These are phyloP conservation scores for Dione vanillae DNA, from an alignment of 2,888 invertebrate genomes.

Conservation along the genomic window DNA sequence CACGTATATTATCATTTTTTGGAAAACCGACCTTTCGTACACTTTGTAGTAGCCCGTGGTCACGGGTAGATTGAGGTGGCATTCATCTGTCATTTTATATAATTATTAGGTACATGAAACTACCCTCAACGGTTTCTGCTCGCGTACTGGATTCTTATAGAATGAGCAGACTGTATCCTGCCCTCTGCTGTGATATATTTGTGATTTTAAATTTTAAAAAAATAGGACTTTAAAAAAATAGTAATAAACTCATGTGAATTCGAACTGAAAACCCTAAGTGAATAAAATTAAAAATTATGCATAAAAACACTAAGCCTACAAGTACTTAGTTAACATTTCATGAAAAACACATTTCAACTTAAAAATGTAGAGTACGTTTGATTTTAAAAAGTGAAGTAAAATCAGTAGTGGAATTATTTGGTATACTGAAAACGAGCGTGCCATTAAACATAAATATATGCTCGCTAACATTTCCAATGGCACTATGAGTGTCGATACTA, in stretches of 20 bases:
- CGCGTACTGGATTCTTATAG: too few relatives aligned
- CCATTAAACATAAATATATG: slow-evolving; percentile 19
- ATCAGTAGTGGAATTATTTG: background rate
- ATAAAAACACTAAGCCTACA: background rate
- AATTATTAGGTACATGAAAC: too few relatives aligned
- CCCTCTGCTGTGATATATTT: too few relatives aligned
- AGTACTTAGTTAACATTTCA: slow-evolving; percentile 6
- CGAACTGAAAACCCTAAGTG: too few relatives aligned
- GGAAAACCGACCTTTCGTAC: too few relatives aligned
- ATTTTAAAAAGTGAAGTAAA: background rate
- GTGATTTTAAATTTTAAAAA: too few relatives aligned
- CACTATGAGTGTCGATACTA: slow-evolving; percentile 4
- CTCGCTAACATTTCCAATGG: slow-evolving; percentile 15
- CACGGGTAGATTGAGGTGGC: too few relatives aligned
- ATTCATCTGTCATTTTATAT: too few relatives aligned
- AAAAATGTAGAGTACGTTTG: slow-evolving; percentile 10
- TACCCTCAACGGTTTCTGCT: too few relatives aligned
- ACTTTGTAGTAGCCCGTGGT: too few relatives aligned
- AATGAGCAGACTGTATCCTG: too few relatives aligned
- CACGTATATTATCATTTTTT: too few relatives aligned
- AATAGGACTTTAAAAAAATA: background rate
- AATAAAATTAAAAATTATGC: background rate
- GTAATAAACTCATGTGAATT: background rate
- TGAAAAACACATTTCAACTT: slow-evolving; percentile 3
- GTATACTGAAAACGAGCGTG: slow-evolving; percentile 14